Percentiles rank a stretch among this genome's conserved stretches.
phyloP scores from a whole-genome alignment of 1,140 invertebrate genomes.

The Lanistes nyassanus region DNA sequence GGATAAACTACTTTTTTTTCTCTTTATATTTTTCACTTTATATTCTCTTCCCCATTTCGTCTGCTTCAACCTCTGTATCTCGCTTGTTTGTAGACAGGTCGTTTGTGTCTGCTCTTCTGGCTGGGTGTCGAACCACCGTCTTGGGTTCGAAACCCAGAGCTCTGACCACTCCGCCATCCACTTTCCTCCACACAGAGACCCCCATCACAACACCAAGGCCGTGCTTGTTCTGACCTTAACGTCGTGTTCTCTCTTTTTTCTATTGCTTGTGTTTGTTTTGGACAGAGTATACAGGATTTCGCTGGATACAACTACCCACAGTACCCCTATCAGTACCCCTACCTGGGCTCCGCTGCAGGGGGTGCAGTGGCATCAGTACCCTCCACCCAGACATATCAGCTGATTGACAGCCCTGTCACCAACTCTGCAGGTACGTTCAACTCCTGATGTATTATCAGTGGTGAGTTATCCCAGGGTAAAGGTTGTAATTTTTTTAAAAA shows the following conservation, averaged over 20 bases:
- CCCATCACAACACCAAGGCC: neutral
- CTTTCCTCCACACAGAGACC: too few relatives aligned
- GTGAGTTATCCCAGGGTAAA: too few relatives aligned
- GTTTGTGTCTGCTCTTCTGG: too few relatives aligned
- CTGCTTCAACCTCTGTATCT: too few relatives aligned
- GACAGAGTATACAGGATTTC: slow-evolving; percentile 30
- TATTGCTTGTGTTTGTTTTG: neutral
- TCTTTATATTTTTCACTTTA: too few relatives aligned
- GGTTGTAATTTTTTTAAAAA: too few relatives aligned
- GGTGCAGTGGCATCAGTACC: slow-evolving; percentile 38
- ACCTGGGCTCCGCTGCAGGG: slow-evolving; percentile 34
- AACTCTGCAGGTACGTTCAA: slow-evolving; percentile 24
- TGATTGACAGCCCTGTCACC: slow-evolving; percentile 44
- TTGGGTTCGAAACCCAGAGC: neutral
- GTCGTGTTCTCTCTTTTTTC: too few relatives aligned
- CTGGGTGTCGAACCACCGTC: neutral
- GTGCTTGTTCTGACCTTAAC: neutral
- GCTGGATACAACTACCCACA: slow-evolving; percentile 8
- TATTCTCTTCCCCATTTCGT: too few relatives aligned
- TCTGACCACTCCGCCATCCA: neutral
- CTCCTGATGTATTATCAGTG: neutral
- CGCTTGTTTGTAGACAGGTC: too few relatives aligned
- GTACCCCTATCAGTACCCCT: slow-evolving; percentile 40
- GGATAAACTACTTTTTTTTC: too few relatives aligned
- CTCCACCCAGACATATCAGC: slow-evolving; percentile 56